phyloP scores from a whole-genome alignment of 2,888 invertebrate species.

The Tipula unca region DNA sequence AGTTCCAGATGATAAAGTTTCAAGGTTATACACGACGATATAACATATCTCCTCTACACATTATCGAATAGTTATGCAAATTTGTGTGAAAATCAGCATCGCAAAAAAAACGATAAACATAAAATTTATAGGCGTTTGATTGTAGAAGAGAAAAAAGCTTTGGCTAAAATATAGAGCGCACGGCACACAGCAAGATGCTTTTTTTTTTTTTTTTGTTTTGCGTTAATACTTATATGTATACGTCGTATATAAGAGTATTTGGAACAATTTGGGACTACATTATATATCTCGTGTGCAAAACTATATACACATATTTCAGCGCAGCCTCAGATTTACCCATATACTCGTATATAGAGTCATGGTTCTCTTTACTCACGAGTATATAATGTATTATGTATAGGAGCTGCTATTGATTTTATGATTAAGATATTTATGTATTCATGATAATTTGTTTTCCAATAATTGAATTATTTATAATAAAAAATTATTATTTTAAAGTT shows the following conservation, averaged over 20 bases:
- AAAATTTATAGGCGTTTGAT: not conserved
- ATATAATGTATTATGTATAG: not conserved
- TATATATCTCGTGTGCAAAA: not conserved
- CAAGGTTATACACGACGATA: not conserved
- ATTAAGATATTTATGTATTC: conserved; percentile 14
- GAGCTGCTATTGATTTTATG: conserved; percentile 1
- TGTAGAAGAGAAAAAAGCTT: not conserved
- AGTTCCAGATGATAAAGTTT: not conserved
- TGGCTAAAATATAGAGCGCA: not conserved
- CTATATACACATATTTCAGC: not conserved
- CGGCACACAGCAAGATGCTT: not conserved
- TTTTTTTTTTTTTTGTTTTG: not conserved
- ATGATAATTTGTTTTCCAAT: not conserved
- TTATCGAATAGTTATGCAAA: not conserved
- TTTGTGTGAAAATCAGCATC: not conserved
- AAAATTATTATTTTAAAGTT: not conserved
- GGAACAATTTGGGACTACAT: not conserved
- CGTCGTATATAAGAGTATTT: not conserved
- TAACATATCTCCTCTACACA: not conserved
- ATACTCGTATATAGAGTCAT: not conserved
- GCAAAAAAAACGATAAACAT: not conserved
- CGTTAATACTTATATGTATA: not conserved
- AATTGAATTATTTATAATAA: not conserved
- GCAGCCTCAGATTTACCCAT: not conserved
- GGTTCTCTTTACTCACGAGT: not conserved